Evolutionary conservation across 2,797 vertebrate genomes (phyloP).

Genomic region (Sebastes trivittatus): DNA sequence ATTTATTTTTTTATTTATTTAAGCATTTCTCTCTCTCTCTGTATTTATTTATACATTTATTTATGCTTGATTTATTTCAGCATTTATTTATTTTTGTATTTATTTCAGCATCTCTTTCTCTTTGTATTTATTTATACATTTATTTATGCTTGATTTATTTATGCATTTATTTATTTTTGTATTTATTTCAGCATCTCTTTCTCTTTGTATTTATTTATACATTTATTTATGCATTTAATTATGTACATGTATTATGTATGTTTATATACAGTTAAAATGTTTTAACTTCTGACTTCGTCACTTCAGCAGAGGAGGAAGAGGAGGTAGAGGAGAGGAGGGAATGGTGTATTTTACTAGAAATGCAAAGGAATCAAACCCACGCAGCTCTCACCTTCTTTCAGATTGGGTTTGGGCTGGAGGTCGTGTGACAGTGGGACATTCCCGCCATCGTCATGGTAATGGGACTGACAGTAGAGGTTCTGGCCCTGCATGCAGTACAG

Average conservation of each 20-base stretch:
- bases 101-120: no score
- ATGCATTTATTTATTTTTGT: no score
- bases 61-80: not conserved
- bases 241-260: not conserved
- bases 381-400: conserved; percentile 45
- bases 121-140: no score
- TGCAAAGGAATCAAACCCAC: not conserved
- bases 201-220: no score
- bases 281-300: no score
- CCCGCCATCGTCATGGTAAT: conserved; percentile 48
- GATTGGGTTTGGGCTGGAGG: not conserved
- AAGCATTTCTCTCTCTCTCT: not conserved
- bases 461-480: conserved; percentile 74
- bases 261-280: no score
- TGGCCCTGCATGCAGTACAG: conserved; percentile 74
- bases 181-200: no score
- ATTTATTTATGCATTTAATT: not conserved
- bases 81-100: not conserved
- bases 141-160: no score
- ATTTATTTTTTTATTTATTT: not conserved
- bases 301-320: no score
- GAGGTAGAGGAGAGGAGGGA: not conserved
- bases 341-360: no score
- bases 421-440: not conserved
- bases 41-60: not conserved